Evolutionary conservation across 1,140 invertebrate genomes (phyloP).

Genomic region (Tetramorium parvispinum): DNA sequence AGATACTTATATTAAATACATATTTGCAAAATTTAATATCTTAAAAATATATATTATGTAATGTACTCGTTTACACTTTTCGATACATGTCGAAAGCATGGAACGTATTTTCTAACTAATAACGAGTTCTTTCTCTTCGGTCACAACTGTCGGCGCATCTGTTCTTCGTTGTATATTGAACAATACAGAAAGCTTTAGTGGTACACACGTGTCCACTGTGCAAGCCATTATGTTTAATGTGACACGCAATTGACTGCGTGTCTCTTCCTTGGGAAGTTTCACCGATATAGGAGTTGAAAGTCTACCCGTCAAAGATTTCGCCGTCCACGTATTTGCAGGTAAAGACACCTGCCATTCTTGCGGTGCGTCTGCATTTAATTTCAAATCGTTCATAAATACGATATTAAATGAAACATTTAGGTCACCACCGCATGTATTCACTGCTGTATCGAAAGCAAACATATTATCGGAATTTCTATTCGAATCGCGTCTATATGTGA

Average conservation of each 20-base stretch:
- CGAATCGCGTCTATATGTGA: neutral
- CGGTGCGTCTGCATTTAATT: constrained; percentile 89
- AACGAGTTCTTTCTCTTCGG: constrained; percentile 75
- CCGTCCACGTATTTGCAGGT: constrained; percentile 78
- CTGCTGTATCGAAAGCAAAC: constrained; percentile 83
- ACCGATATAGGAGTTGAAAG: constrained; percentile 80
- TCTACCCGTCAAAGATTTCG: constrained; percentile 76
- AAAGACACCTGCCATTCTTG: constrained; percentile 87
- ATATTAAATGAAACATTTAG: constrained; percentile 85
- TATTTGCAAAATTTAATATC: constrained; percentile 13
- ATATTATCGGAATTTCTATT: constrained; percentile 80
- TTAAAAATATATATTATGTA: neutral
- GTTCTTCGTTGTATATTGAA: constrained; percentile 83
- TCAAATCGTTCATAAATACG: constrained; percentile 85
- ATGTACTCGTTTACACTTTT: neutral
- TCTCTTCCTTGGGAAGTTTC: constrained; percentile 78
- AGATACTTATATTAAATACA: neutral
- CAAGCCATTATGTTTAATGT: constrained; percentile 84
- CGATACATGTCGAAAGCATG: neutral
- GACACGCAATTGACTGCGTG: constrained; percentile 77
- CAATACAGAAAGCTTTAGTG: constrained; percentile 81
- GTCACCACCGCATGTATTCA: constrained; percentile 84
- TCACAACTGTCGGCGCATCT: constrained; percentile 70
- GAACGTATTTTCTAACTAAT: constrained; percentile 43
- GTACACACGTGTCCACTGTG: constrained; percentile 83